A percentile compares a stretch with the other conserved stretches of the same genome.
phyloP scores from a whole-genome alignment of 2,113 vertebrate genomes.

The Apteryx mantelli region DNA sequence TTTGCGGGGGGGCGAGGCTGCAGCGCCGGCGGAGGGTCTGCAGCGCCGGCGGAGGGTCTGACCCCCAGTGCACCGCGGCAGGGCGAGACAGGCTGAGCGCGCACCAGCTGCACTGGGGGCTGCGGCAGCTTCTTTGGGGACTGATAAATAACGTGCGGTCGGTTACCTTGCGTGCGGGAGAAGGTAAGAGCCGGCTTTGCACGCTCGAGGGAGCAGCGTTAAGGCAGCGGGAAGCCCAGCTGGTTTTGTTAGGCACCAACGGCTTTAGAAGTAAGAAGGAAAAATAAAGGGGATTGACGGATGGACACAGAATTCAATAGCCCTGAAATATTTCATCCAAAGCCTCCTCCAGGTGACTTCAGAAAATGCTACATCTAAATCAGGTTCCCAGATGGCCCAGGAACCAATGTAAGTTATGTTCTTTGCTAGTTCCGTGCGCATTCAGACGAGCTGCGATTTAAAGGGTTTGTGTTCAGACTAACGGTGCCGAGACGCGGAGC shows the following conservation, averaged over 20 bases:
- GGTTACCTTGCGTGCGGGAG: fast-evolving
- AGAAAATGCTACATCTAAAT: slow-evolving; percentile 40
- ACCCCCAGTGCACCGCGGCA: too few relatives aligned
- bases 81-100: too few relatives aligned
- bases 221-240: not conserved
- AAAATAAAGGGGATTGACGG: not conserved
- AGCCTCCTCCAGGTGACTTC: slow-evolving; percentile 47
- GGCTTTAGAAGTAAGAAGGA: slow-evolving; percentile 3
- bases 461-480: not conserved
- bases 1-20: too few relatives aligned
- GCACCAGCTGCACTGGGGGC: fast-evolving
- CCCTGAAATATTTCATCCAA: slow-evolving; percentile 38
- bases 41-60: too few relatives aligned
- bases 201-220: fast-evolving
- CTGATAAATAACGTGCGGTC: fast-evolving
- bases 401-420: not conserved
- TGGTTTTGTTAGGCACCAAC: not conserved
- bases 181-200: not conserved
- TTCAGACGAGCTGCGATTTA: not conserved
- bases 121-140: not conserved
- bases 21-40: too few relatives aligned
- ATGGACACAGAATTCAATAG: slow-evolving; percentile 17
- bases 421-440: not conserved
- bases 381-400: slow-evolving; percentile 22
- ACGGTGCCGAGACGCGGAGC: not conserved